These are phyloP conservation scores for Hemistola chrysoprasaria DNA, from an alignment of 2,888 invertebrate genomes.

Conservation along the genomic window DNA sequence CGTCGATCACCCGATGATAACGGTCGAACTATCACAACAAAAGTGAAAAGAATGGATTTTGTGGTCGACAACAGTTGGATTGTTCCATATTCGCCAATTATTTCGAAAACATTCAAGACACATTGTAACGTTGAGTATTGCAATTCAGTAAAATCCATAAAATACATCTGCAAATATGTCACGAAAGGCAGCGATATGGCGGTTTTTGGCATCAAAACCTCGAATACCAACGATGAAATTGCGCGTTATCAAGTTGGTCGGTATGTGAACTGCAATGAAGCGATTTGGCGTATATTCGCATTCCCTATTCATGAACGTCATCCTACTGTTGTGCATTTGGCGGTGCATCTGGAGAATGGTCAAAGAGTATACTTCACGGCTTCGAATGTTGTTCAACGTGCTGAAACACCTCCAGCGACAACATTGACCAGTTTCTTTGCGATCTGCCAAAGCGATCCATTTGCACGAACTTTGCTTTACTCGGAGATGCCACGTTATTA, in stretches of 20 bases:
- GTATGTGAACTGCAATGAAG: constrained; percentile 34
- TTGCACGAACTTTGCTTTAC: constrained; percentile 35
- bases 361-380: constrained; percentile 27
- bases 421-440: constrained; percentile 30
- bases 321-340: constrained; percentile 25
- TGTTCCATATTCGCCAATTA: too few species aligned
- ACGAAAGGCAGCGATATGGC: too few species aligned
- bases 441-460: constrained; percentile 32
- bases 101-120: too few species aligned
- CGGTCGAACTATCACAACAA: too few species aligned
- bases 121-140: too few species aligned
- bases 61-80: too few species aligned
- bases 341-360: constrained; percentile 8
- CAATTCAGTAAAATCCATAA: too few species aligned
- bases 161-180: too few species aligned
- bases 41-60: too few species aligned
- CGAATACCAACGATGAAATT: too few species aligned
- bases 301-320: constrained; percentile 29
- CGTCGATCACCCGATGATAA: too few species aligned
- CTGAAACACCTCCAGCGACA: constrained; percentile 29
- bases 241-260: constrained; percentile 28
- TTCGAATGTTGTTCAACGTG: constrained; percentile 25
- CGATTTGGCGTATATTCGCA: constrained; percentile 33
- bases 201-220: too few species aligned
- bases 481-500: constrained; percentile 29